phyloP scores from a whole-genome alignment of 2,113 vertebrate species.

The Periophthalmus modestus region DNA sequence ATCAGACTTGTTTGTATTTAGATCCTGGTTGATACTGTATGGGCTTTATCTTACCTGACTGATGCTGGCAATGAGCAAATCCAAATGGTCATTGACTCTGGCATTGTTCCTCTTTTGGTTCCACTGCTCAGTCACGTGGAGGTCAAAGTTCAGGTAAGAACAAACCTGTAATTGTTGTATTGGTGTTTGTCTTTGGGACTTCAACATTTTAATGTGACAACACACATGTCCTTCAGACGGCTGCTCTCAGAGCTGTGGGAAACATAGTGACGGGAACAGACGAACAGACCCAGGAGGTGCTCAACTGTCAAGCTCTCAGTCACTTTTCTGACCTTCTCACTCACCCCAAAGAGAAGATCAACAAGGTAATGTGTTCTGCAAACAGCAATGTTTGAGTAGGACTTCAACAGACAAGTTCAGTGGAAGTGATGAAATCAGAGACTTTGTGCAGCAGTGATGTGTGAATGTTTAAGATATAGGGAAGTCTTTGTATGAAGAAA shows the following conservation, averaged over 20 bases:
- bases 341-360: conserved; percentile 99
- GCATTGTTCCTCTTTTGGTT: conserved; percentile 95
- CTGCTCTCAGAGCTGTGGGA: conserved; percentile 93
- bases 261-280: conserved; percentile 99
- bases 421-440: conserved; percentile 90
- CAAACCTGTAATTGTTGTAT: not conserved
- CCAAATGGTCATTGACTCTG: conserved; percentile 99
- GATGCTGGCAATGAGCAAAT: conserved; percentile 99
- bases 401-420: conserved; percentile 10
- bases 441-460: conserved; percentile 66
- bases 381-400: not conserved
- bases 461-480: conserved; percentile 38
- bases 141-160: conserved; percentile 96
- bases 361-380: conserved; percentile 83
- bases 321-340: conserved; percentile 96
- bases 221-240: conserved; percentile 78
- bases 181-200: not conserved
- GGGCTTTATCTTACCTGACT: conserved; percentile 98
- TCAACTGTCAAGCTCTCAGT: conserved; percentile 95
- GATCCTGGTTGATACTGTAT: conserved; percentile 99
- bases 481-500: conserved; percentile 20
- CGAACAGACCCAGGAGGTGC: conserved; percentile 97
- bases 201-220: not conserved
- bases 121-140: conserved; percentile 98
- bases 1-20: conserved; percentile 47